Evolutionary conservation across 2,797 vertebrate genomes (phyloP).

Genomic region (Limosa lapponica): DNA sequence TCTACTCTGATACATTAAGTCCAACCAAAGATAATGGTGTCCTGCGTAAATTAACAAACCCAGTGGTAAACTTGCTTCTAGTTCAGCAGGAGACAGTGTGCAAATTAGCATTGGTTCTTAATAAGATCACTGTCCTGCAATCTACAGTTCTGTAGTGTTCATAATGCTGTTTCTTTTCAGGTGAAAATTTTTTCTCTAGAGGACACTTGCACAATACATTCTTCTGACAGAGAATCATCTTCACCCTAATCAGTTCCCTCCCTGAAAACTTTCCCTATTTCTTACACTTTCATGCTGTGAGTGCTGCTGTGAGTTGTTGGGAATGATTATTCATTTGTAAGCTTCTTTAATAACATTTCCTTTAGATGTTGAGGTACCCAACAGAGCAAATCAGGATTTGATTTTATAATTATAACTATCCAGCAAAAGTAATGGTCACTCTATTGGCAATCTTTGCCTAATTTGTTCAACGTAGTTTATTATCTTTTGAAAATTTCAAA

Average conservation of each 20-base stretch:
- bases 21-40: slow-evolving; percentile 89
- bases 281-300: slow-evolving; percentile 86
- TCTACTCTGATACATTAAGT: slow-evolving; percentile 86
- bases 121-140: slow-evolving; percentile 89
- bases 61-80: slow-evolving; percentile 96
- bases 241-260: slow-evolving; percentile 90
- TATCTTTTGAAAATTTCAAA: slow-evolving; percentile 33
- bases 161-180: slow-evolving; percentile 84
- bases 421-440: slow-evolving; percentile 79
- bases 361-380: slow-evolving; percentile 85
- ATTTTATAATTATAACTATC: slow-evolving; percentile 88
- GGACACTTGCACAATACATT: slow-evolving; percentile 85
- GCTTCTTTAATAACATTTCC: slow-evolving; percentile 93
- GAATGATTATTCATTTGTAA: slow-evolving; percentile 92
- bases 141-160: slow-evolving; percentile 81
- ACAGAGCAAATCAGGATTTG: slow-evolving; percentile 82
- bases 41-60: slow-evolving; percentile 98
- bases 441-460: slow-evolving; percentile 46
- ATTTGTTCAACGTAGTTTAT: slow-evolving; percentile 52
- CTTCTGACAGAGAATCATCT: slow-evolving; percentile 88
- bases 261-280: slow-evolving; percentile 89
- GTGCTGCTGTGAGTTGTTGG: slow-evolving; percentile 87
- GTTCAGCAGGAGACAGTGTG: slow-evolving; percentile 92
- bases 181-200: slow-evolving; percentile 95
- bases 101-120: slow-evolving; percentile 98